Conservation (phyloP, 2,113 vertebrate genomes). For the Ardeotis arabs region DNA sequence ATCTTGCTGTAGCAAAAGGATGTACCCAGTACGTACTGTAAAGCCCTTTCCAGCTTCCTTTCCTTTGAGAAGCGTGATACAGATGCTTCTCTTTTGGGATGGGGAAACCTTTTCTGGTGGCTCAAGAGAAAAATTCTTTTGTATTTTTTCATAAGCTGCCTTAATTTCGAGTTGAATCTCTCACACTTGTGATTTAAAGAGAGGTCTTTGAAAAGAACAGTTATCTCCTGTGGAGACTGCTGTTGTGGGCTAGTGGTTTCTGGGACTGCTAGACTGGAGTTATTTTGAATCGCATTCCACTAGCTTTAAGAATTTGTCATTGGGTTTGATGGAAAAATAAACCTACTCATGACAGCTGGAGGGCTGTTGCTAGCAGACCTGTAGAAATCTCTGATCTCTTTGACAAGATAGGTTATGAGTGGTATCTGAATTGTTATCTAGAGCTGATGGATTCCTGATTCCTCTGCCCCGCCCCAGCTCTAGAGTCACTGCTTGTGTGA, state of each 20-base stretch:
- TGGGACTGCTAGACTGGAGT: neutral
- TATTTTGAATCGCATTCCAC: neutral
- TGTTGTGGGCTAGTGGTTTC: neutral
- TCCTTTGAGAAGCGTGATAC: neutral
- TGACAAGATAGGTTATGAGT: neutral
- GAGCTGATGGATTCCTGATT: neutral
- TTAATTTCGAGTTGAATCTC: neutral
- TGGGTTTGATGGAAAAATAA: neutral
- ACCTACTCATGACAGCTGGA: neutral
- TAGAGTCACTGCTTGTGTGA: neutral
- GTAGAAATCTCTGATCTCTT: neutral
- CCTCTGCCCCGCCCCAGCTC: neutral
- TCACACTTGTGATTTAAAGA: neutral
- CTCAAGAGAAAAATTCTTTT: neutral
- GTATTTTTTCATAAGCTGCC: neutral
- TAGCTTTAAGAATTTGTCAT: neutral
- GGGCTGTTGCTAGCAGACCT: neutral
- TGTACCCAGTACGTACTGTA: neutral
- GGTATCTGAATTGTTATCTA: neutral
- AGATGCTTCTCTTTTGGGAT: neutral
- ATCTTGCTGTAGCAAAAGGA: neutral
- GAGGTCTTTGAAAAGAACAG: neutral
- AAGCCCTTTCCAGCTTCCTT: neutral
- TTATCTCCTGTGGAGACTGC: neutral
- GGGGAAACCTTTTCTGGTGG: neutral